Percentiles rank a stretch among this genome's conserved stretches.
Evolutionary conservation across 2,797 vertebrate species (phyloP).

Genomic region (Enteromius treurensis): DNA sequence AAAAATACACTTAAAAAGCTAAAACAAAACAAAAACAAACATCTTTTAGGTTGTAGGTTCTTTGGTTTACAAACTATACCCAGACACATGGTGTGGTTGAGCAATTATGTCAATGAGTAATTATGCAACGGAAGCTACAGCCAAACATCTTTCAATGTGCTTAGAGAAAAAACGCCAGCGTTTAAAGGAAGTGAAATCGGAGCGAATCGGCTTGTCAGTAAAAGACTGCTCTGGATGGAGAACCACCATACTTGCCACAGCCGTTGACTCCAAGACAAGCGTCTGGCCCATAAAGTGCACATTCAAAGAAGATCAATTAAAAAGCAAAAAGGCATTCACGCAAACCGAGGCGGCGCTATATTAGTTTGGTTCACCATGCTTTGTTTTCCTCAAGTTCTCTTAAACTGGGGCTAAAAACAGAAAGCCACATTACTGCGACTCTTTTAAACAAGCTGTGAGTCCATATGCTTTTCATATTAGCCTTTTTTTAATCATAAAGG

Average conservation of each 20-base stretch:
- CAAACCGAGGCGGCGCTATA: slow-evolving; percentile 44
- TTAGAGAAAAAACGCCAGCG: background rate
- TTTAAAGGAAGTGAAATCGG: slow-evolving; percentile 14
- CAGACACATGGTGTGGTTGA: slow-evolving; percentile 24
- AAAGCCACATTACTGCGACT: slow-evolving; percentile 31
- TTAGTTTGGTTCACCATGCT: slow-evolving; percentile 38
- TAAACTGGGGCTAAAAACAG: slow-evolving; percentile 52
- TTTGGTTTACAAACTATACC: slow-evolving; percentile 8
- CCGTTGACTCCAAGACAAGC: slow-evolving; percentile 15
- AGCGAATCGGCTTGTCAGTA: background rate
- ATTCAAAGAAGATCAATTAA: slow-evolving; percentile 37
- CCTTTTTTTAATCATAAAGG: slow-evolving; percentile 7
- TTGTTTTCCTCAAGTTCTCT: slow-evolving; percentile 40
- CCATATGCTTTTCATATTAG: slow-evolving; percentile 14
- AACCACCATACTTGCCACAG: background rate
- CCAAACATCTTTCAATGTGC: slow-evolving; percentile 8
- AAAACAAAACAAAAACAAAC: background rate
- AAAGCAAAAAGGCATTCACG: slow-evolving; percentile 10
- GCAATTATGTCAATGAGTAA: slow-evolving; percentile 8
- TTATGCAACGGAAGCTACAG: background rate
- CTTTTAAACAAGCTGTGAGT: slow-evolving; percentile 28
- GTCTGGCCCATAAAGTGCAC: slow-evolving; percentile 42
- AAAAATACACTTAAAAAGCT: background rate
- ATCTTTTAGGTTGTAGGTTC: background rate
- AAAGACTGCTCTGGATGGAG: background rate